Percentiles rank a stretch among this genome's conserved stretches.
phyloP scores from a whole-genome alignment of 2,797 vertebrate genomes.

The Adelosebastes latens region DNA sequence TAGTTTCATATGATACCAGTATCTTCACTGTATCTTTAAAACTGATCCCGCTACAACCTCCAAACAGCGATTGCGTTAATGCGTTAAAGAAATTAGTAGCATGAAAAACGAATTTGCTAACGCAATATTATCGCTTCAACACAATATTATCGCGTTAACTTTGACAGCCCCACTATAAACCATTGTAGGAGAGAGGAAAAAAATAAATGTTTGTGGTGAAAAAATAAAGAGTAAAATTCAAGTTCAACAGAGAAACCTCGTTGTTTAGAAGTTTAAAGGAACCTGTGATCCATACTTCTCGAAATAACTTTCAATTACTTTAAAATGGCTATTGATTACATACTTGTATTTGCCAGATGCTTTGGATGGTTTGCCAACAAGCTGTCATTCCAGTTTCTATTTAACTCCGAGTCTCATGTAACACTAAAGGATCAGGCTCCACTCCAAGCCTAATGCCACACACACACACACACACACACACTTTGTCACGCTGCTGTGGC shows the following conservation, averaged over 20 bases:
- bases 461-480: background rate
- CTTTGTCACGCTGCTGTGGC: slow-evolving; percentile 15
- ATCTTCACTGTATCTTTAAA: too few relatives aligned
- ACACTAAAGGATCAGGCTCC: slow-evolving; percentile 43
- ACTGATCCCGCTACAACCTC: too few relatives aligned
- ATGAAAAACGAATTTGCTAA: too few relatives aligned
- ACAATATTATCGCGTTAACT: too few relatives aligned
- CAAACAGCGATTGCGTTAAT: too few relatives aligned
- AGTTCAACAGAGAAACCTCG: background rate
- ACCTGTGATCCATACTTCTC: background rate
- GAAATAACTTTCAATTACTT: slow-evolving; percentile 1
- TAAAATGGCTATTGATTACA: slow-evolving; percentile 27
- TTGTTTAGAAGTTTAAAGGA: background rate
- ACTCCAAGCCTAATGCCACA: slow-evolving; percentile 33
- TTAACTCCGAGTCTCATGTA: slow-evolving; percentile 42
- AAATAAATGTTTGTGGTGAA: background rate
- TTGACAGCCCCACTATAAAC: background rate
- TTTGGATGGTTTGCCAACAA: slow-evolving; percentile 32
- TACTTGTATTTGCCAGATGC: slow-evolving; percentile 26
- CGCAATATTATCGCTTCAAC: too few relatives aligned
- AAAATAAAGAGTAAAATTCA: background rate
- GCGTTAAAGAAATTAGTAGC: too few relatives aligned
- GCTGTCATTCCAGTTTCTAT: slow-evolving; percentile 27
- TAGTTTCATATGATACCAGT: too few relatives aligned
- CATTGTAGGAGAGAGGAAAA: background rate